Evolutionary conservation across 1,140 invertebrate genomes (phyloP), one percentile per base, ranked within the genome.

Genomic region (Pararge aegeria): DNA sequence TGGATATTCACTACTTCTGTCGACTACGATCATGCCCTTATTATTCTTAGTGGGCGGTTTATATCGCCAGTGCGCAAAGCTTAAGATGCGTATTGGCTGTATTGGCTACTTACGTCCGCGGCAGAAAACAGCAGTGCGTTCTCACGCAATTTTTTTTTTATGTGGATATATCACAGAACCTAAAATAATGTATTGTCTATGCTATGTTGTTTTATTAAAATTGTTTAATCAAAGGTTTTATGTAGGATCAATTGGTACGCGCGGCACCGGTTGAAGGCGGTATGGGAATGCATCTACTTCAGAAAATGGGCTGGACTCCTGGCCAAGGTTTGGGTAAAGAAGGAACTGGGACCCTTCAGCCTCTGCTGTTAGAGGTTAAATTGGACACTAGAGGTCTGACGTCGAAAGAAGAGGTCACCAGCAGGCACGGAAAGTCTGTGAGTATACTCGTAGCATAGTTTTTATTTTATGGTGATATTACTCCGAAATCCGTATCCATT

Each of bases 231-330:
- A 2, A 50, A 27, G 20, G 16, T 60, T 67, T 64, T 69, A 53
- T 79, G 37, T 92, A 97, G 95, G 96, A 97, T 91, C 96, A 97
- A 90, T 92, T 98, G 62, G 93, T 93, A 60, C 94, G 93, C 4
- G 96, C 97, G 10, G 93, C 95, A 34, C 96, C 96, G 4, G 95
- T 99, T 5, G 94, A 93, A 15, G 95, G 96, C 53, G 98, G 97
- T 1, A 97, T 99, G 94, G 98, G 98, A 13, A 97, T 98, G 97
- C 94, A 96, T 65, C 91, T 99, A 42, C 91, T 99, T 13, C 96
- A 98, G 90, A 99, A 99, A 92, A 99, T 99, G 98, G 98, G 98
- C 30, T 99, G 98, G 98, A 95, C 94, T 68, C 97, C 97, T 2
- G 98, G 98, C 0, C 96, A 97, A 87, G 98, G 98, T 38, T 92